Base-by-base conservation (phyloP, 2,888 invertebrate genomes). In the Pammene fasciana region DNA sequence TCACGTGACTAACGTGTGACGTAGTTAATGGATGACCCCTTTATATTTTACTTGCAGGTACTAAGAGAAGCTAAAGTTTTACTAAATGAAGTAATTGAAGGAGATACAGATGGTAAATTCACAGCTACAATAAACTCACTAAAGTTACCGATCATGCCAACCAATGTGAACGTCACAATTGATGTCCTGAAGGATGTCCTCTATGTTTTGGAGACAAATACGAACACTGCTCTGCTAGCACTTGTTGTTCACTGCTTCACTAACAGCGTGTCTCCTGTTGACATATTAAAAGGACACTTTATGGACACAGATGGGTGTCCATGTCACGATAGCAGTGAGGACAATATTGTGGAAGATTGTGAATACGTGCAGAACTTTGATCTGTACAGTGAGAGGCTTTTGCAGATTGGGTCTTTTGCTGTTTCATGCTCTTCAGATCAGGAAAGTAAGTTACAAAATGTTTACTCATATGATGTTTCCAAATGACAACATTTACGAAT, bases 371-470 rank as follows among this genome's bases (percentile, higher is more conserved):
- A 93, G 71, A 93, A 94, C 45, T 95, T 95, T 85, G 96, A 96
- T 89, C 86, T 94, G 72, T 93, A 94, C 71, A 94, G 94, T 76
- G 96, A 96, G 79, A 93, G 95, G 75, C 86, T 95, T 60, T 87
- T 95, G 85, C 95, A 95, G 79, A 95, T 96, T 76, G 95, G 95
- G 56, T 89, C 94, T 60, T 96, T 95, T 85, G 95, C 96, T n/a
- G 93, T 95, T 55, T 94, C 95, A 5, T 91, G 90, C 77, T 90
- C 90, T 36, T 90, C 88, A 43, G 91, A 91, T 82, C 84, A 89
- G 71, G 84, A 81, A 74, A 85, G 92, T 92, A 78, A 81, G 90
- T 61, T 14, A 60, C 10, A 82, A 45, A 13, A 13, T 13, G 1
- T 5, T 5, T n/a, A 45, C 5, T 45, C 13, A n/a, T 5, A 13